phyloP scores from a whole-genome alignment of 2,113 vertebrate genomes.

The Clupea harengus region DNA sequence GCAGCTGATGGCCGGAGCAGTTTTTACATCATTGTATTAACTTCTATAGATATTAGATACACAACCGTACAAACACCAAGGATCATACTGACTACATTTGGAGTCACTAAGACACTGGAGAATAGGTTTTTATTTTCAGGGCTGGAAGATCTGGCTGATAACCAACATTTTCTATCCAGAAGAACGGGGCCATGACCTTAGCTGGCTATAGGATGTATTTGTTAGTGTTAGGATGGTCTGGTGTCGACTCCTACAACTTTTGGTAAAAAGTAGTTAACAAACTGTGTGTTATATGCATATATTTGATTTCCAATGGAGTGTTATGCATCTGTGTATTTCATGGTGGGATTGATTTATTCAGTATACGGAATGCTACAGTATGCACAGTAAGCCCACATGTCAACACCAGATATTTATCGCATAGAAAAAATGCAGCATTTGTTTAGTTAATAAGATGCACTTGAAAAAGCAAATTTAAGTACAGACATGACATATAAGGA shows the following conservation, averaged over 20 bases:
- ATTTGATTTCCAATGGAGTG: neutral
- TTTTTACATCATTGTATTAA: neutral
- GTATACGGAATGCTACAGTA: neutral
- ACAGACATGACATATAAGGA: neutral
- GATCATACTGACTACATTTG: neutral
- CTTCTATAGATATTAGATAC: neutral
- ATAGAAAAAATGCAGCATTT: slow-evolving; percentile 10
- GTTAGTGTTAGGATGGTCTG: neutral
- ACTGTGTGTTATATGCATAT: neutral
- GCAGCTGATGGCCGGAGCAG: neutral
- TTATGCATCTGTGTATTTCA: neutral
- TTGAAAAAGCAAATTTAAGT: slow-evolving; percentile 10
- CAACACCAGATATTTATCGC: neutral
- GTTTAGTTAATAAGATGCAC: slow-evolving; percentile 11
- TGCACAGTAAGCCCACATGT: neutral
- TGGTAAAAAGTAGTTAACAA: neutral
- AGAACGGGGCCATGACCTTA: neutral
- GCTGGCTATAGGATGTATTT: neutral
- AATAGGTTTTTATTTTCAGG: neutral
- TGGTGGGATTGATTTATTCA: neutral
- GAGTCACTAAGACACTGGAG: neutral
- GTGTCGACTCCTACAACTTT: neutral
- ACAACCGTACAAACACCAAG: neutral
- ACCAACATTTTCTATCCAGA: neutral
- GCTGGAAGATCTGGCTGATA: neutral